Conservation (phyloP, 2,797 vertebrate species). For the Syndactyla subalaris region DNA sequence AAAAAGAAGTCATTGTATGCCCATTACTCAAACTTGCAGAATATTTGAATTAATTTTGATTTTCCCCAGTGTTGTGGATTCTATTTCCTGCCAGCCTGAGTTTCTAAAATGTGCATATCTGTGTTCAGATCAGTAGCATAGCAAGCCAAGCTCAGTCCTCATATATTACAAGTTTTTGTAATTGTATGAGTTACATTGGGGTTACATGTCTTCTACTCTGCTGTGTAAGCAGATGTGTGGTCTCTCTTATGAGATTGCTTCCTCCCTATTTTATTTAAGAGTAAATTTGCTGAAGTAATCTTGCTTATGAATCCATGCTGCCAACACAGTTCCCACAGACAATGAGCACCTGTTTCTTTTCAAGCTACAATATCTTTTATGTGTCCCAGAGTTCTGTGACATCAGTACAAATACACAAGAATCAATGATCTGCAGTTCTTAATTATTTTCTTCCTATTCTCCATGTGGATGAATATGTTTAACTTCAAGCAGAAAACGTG, state of each 20-base stretch:
- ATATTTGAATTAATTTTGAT: not conserved
- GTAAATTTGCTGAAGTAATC: not conserved
- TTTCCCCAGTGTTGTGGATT: not conserved
- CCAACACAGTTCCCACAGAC: not conserved
- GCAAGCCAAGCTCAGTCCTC: not conserved
- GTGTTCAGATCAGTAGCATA: not conserved
- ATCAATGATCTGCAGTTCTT: not conserved
- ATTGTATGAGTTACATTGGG: not conserved
- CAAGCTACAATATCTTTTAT: not conserved
- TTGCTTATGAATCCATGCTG: not conserved
- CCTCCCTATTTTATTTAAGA: not conserved
- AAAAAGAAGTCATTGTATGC: not conserved
- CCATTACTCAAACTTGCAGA: not conserved
- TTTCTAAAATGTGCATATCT: not conserved
- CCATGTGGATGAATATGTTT: not conserved
- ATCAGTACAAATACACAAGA: not conserved
- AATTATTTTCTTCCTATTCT: not conserved
- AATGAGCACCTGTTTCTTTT: not conserved
- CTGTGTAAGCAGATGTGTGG: not conserved
- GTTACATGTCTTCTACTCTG: not conserved
- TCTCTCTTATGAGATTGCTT: not conserved
- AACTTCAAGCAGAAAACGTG: not conserved
- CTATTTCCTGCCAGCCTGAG: not conserved
- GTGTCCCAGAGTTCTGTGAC: not conserved
- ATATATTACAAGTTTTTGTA: not conserved